These are phyloP conservation scores for Schizaphis graminum DNA, from an alignment of 2,888 invertebrate species.

Conservation along the genomic window DNA sequence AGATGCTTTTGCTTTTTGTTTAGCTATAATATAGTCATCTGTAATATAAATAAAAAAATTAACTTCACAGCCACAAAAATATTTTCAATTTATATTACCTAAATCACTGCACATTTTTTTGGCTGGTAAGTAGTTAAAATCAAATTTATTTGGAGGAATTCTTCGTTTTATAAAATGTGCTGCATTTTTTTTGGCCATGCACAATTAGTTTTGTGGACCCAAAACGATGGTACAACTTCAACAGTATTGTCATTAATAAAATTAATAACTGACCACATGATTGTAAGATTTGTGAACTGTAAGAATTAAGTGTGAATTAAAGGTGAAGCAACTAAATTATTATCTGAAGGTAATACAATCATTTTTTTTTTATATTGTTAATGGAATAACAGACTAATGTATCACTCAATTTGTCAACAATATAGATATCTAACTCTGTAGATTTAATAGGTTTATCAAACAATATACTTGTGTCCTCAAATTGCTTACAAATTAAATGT, in stretches of 20 bases:
- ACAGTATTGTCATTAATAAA: neutral
- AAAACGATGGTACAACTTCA: neutral
- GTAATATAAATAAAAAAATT: too few species aligned
- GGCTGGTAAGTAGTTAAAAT: too few species aligned
- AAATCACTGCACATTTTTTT: too few species aligned
- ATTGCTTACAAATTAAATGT: conserved; percentile 21
- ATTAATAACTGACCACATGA: neutral
- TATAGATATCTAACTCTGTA: neutral
- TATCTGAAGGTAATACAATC: neutral
- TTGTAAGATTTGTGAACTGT: neutral
- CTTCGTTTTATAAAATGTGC: too few species aligned
- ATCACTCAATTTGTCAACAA: too few species aligned
- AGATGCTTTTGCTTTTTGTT: too few species aligned
- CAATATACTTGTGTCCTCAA: neutral
- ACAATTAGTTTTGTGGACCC: neutral
- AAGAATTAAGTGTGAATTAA: neutral
- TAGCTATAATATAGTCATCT: too few species aligned
- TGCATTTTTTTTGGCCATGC: conserved; percentile 3
- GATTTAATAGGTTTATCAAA: conserved; percentile 33
- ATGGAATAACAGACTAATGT: neutral
- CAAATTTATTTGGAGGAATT: too few species aligned
- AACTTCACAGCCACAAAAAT: too few species aligned
- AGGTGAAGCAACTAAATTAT: neutral
- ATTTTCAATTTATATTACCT: too few species aligned
- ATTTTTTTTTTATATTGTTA: neutral